A percentile compares a stretch with the other conserved stretches of the same genome.
These are phyloP conservation scores for Anoura caudifer DNA, from an alignment of 2,113 vertebrate genomes.

Conservation along the genomic window DNA sequence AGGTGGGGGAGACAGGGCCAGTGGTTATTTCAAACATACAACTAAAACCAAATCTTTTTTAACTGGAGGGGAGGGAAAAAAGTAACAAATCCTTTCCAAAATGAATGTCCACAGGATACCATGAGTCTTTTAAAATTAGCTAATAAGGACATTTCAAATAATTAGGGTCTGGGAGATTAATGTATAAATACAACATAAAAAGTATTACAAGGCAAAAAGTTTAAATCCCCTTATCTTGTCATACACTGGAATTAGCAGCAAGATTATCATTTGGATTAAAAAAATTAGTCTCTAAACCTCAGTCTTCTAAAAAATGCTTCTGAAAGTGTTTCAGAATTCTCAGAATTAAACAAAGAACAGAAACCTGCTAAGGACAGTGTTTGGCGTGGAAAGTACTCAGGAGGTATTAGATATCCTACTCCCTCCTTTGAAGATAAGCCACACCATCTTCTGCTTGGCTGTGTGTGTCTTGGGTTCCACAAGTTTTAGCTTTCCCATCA, in stretches of 20 bases:
- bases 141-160: not conserved
- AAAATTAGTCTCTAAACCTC: not conserved
- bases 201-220: not conserved
- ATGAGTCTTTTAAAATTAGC: not conserved
- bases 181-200: not conserved
- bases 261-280: not conserved
- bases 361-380: not conserved
- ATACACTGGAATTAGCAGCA: not conserved
- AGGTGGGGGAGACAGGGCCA: not conserved
- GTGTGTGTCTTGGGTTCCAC: not conserved
- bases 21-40: not conserved
- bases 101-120: not conserved
- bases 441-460: not conserved
- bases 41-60: not conserved
- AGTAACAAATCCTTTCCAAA: not conserved
- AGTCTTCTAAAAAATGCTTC: not conserved
- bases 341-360: not conserved
- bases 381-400: accelerated
- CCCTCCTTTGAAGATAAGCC: not conserved
- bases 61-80: not conserved
- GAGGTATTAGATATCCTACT: accelerated
- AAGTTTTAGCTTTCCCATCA: not conserved
- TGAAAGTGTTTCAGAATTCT: not conserved
- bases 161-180: not conserved
- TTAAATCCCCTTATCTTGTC: not conserved